Evolutionary conservation across 2,113 vertebrate genomes (phyloP).

Genomic region (Plecturocebus donacophilus): DNA sequence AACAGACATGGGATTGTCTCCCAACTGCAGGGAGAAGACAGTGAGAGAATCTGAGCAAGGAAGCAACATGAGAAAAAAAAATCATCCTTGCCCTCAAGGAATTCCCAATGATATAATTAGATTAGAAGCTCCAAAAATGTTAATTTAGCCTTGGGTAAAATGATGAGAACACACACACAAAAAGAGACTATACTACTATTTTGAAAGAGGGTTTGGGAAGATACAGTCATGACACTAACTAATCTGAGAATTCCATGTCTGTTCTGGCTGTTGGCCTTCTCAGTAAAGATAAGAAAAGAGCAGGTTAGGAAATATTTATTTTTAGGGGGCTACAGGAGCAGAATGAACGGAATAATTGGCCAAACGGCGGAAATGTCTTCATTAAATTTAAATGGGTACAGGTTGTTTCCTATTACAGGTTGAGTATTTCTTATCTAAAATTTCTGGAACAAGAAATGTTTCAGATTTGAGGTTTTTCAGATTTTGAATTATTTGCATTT

Average conservation of each 20-base stretch:
- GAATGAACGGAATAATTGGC: neutral
- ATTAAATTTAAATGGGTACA: neutral
- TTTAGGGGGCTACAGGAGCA: neutral
- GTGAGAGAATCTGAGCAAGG: neutral
- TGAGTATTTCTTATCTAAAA: neutral
- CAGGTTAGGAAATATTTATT: neutral
- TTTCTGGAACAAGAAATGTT: neutral
- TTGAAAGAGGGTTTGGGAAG: neutral
- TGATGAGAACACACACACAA: neutral
- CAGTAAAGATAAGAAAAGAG: neutral
- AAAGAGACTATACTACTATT: neutral
- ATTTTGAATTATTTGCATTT: neutral
- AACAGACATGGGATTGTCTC: neutral
- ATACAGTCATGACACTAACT: neutral
- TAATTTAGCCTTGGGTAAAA: constrained; percentile 35
- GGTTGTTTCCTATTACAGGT: neutral
- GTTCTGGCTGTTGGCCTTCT: neutral
- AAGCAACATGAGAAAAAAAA: neutral
- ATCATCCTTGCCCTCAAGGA: neutral
- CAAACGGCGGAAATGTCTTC: neutral
- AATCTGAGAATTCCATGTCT: neutral
- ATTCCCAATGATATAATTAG: constrained; percentile 15
- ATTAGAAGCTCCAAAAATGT: constrained; percentile 54
- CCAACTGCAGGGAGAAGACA: neutral
- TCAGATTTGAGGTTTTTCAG: neutral